Base-by-base conservation (phyloP, 2,113 vertebrate species). In the Elachura formosa region DNA sequence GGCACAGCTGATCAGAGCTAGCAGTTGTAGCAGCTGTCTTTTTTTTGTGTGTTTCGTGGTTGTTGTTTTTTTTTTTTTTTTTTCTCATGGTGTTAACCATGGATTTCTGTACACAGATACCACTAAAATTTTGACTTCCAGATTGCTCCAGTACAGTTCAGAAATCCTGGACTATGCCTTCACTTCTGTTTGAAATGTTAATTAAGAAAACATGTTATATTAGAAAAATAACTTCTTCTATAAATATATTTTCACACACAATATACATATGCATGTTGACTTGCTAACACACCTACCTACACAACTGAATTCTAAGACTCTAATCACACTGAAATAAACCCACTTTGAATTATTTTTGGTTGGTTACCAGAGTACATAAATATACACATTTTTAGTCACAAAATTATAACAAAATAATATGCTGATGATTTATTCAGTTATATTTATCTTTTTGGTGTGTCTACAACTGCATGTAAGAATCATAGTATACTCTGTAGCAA, bases 1-100 rank as follows among this genome's bases (percentile, higher is more conserved):
- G 96, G 98, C 95, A 97, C 87, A 97, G 94, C 96, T 96, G 98
- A 98, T 98, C 97, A 98, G 93, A 97, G 72, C 64, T 78, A 94
- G 34, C 87, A 71, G 80, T 34, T 54, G 14, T 56, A n/a, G n/a
- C n/a, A n/a, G n/a, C 55, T 77, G 72, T 82, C 33, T 68, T 41
- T 46, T 1, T 28, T 36, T 49, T 16, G n/a, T n/a, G n/a, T n/a
- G n/a, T n/a, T n/a, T n/a, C n/a, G n/a, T n/a, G n/a, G n/a, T n/a
- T n/a, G n/a, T n/a, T n/a, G n/a, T 48, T 15, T n/a, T n/a, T 56
- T 46, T 22, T 66, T 58, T n/a, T 52, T 63, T 45, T 38, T 56
- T 51, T 24, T 36, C 28, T 89, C 34, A 23, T 58, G 61, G n/a
- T 28, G 13, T 58, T 58, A 90, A 81, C 31, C 19, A 74, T 16